Evolutionary conservation across 2,113 vertebrate genomes (phyloP), one percentile per base, ranked within the genome.

Genomic region (Phylloscopus trochiloides): DNA sequence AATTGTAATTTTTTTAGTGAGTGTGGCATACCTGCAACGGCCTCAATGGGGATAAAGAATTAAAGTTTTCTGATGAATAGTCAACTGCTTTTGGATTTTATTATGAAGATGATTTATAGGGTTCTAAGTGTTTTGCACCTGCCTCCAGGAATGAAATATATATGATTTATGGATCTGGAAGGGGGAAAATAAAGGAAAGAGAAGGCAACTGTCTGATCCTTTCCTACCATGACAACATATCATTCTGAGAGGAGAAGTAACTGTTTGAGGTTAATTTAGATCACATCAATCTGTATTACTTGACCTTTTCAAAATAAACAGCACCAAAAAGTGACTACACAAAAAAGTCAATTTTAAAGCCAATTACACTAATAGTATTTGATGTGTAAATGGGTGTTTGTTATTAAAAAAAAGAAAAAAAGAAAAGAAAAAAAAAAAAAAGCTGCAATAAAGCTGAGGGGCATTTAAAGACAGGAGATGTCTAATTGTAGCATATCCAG

Each of bases 401-500:
- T 97, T 97, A 97, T 94, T 96, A 70, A 95, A 96, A 97, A 96
- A 88, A 57, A 58, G 34, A 14, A 65, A 73, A 65, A 54, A 68
- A 52, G 47, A 24, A 6, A 50, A 24, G n/a, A n/a, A 18, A 62
- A 72, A 76, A 50, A 75, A 96, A 54, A 68, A 57, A 51, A 24
- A 6, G 12, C 82, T 93, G 88, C 88, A 71, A 78, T 90, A 97
- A 96, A 95, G 95, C 94, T 96, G 91, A 66, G 65, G 96, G 96
- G 86, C 95, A 98, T 97, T 96, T 92, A 96, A 97, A 98, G 95
- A 95, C 88, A 97, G 95, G 92, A 94, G 96, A 97, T 96, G 85
- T 97, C 92, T 98, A 98, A 98, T 96, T 98, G 97, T 94, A 96
- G 71, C 96, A 94, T 97, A 98, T 95, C 94, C 96, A 97, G 93